Evolutionary conservation across 2,797 vertebrate genomes (phyloP), one percentile per base, ranked within the genome.

Genomic region (Gadopsis marmoratus): DNA sequence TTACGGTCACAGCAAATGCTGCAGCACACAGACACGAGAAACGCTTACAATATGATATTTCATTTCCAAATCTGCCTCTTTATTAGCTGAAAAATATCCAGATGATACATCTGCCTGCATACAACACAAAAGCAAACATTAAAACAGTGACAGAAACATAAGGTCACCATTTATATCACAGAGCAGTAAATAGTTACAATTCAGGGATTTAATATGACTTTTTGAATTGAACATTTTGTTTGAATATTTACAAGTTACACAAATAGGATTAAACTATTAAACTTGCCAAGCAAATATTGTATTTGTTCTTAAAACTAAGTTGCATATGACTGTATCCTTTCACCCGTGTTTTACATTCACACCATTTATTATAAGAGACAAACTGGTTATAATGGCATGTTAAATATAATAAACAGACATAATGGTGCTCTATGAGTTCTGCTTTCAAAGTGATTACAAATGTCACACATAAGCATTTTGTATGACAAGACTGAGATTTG

Each of bases 1-100:
- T 73, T 53, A 47, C 14, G 26, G 37, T 41, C 35, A 39, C 23
- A 74, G 29, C 13, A 72, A 29, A 53, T 0, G 9, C 33, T 62
- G 71, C 63, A 69, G 45, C 23, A 23, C 41, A 66, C 39, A 17
- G 4, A 51, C 39, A 39, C 0, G 21, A 14, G 31, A 74, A 74
- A 74, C 0, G 0, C 3, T 19, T 12, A 69, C 37, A 72, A 47
- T 68, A 70, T 55, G 23, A 78, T 3, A 63, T 29, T 53, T 76
- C 6, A 76, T 47, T 86, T 87, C 50, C 29, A 82, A 60, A 74
- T 81, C 31, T 37, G n/a, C 79, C 10, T 79, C 62, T 91, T 94
- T 93, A 94, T 94, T 94, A 59, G 55, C 31, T 81, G 23, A 84
- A 84, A 88, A 87, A 81, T 67, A 82, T 81, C 26, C 65, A 77